Base-by-base conservation (phyloP, 2,888 invertebrate genomes). In the Muschampia plurimacula region DNA sequence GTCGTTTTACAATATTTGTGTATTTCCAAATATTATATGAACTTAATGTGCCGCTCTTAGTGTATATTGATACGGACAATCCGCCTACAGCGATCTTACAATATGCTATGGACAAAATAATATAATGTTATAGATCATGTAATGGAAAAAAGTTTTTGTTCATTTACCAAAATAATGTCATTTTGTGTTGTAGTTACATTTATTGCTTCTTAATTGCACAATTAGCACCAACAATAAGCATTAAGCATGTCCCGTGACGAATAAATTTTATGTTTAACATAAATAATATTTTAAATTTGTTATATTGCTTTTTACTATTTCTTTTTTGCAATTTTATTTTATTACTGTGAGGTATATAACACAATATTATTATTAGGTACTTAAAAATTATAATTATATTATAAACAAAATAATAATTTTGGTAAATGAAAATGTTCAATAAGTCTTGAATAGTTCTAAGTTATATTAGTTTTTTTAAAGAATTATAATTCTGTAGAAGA, bases 1-100 rank as follows among this genome's bases (percentile, higher is more conserved):
- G 65, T 55, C 64, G 55, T 36, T 15, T 46, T 46, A 65, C 49
- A 66, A 49, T 52, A 49, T 36, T 49, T 71, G 39, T 65, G 36
- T 49, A 66, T 49, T 28, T 59, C 28, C 39, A 15, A 22, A 71
- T 60, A 49, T 10, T 69, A 41, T 70, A 32, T 46, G 8, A 44
- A 59, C 28, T 39, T 57, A 44, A 10, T 46, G 22, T 44, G 44
- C 22, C 41, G 22, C 64, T 64, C 64, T 15, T 46, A 46, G 22
- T 64, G 46, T 64, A 44, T 28, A 64, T n/a, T 13, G 13, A 64
- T 64, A 13, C 44, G 28, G 28, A 64, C 3, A 28, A 64, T 64
- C 62, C 62, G 62, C 62, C 62, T 62, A 62, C 62, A 62, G 39
- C 39, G 62, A 62, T 62, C 62, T 62, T 39, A 13, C 15, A 36